Conservation (phyloP, 2,888 invertebrate genomes). For the Tetragonula carbonaria region DNA sequence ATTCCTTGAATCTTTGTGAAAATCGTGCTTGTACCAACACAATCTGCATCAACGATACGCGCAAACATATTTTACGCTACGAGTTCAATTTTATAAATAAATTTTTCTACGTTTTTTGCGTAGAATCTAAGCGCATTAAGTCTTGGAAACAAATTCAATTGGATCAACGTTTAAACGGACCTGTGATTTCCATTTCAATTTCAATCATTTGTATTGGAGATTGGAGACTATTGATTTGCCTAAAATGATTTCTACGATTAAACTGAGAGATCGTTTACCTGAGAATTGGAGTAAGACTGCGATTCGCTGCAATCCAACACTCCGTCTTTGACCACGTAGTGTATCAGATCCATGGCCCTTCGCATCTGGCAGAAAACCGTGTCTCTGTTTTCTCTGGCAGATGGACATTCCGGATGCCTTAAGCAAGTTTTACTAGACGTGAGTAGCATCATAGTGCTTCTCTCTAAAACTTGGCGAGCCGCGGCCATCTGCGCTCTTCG, state of each 20-base stretch:
- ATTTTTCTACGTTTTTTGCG: background rate
- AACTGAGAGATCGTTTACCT: slow-evolving; percentile 72
- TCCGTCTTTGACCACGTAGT: slow-evolving; percentile 99
- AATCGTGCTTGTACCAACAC: background rate
- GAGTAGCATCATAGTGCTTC: slow-evolving; percentile 98
- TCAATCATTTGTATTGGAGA: too few relatives aligned
- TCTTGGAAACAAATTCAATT: background rate
- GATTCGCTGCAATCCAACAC: slow-evolving; percentile 87
- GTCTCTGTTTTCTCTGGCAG: slow-evolving; percentile 97
- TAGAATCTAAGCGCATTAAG: background rate
- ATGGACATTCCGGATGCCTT: slow-evolving; percentile 96
- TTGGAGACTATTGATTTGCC: too few relatives aligned
- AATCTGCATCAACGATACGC: background rate
- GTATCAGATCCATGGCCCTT: slow-evolving; percentile 98
- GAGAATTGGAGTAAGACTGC: slow-evolving; percentile 82
- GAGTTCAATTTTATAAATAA: background rate
- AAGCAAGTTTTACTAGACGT: slow-evolving; percentile 98
- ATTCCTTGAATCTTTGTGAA: slow-evolving; percentile 12
- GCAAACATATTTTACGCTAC: background rate
- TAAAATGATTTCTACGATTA: background rate
- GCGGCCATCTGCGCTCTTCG: slow-evolving; percentile 98
- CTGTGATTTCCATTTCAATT: too few relatives aligned
- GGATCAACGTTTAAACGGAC: too few relatives aligned
- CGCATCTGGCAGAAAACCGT: slow-evolving; percentile 99
- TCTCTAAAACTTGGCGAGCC: slow-evolving; percentile 96